phyloP scores from a whole-genome alignment of 2,113 vertebrate species.

The Xiphias gladius region DNA sequence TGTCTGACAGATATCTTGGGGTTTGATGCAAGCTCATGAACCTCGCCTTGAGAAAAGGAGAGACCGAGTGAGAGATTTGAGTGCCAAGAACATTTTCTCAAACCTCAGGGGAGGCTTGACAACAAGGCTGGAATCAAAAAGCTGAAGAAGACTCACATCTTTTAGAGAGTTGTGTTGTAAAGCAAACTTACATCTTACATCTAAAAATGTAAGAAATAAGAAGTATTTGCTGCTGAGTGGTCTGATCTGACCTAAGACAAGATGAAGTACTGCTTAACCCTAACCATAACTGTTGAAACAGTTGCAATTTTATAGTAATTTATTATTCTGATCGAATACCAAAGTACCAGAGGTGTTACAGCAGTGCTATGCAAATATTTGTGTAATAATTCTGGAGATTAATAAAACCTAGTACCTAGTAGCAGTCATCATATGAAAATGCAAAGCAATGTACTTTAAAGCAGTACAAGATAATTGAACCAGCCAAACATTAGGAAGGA shows the following conservation, averaged over 20 bases:
- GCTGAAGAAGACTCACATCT: not conserved
- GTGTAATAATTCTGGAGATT: conserved; percentile 47
- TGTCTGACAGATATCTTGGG: conserved; percentile 60
- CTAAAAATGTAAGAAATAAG: not conserved
- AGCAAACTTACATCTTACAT: too few relatives aligned
- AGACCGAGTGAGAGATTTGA: conserved; percentile 44
- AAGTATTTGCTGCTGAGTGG: not conserved
- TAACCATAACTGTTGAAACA: conserved; percentile 14
- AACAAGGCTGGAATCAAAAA: conserved; percentile 25
- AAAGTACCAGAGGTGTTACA: conserved; percentile 13
- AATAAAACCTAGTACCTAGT: conserved; percentile 29
- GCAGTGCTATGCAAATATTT: conserved; percentile 40
- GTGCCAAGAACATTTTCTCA: conserved; percentile 24
- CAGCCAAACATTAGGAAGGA: conserved; percentile 6
- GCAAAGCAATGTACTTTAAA: conserved; percentile 34
- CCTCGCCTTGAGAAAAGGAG: conserved; percentile 43
- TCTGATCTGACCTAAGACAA: not conserved
- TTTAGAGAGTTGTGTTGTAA: not conserved
- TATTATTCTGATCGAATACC: conserved; percentile 41
- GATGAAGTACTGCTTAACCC: conserved; percentile 17
- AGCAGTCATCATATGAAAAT: conserved; percentile 40
- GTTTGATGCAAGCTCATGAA: conserved; percentile 67
- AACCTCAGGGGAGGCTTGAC: conserved; percentile 38
- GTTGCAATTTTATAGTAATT: conserved; percentile 15
- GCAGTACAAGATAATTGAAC: conserved; percentile 10